Base-by-base conservation (phyloP, 2,113 vertebrate species). In the Lophius piscatorius region DNA sequence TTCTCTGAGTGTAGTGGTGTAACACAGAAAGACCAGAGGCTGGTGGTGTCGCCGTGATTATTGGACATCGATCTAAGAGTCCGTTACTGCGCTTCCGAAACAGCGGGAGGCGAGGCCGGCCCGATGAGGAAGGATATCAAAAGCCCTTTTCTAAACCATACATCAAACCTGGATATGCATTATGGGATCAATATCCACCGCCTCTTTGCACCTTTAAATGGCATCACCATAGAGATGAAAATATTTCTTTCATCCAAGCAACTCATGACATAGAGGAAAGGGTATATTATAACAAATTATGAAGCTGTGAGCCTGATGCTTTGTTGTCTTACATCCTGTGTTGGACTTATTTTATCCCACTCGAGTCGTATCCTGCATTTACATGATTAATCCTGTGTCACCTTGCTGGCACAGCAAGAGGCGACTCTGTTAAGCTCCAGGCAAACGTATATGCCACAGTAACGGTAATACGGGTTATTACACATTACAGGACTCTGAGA, bases 21-120 rank as follows among this genome's bases (percentile, higher is more conserved):
- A 45, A 55, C 35, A 63, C 6, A 18, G 23, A 59, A 48, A 69
- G 54, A 39, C 61, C 21, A 57, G 14, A 40, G 41, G 46, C 59
- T 63, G 36, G 24, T 17, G 39, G 29, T 35, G 31, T 26, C 5
- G 17, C 34, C 38, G 20, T 77, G 56, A 79, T 74, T 76, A 82
- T 74, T 67, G 56, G 35, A 21, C 66, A 82, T 80, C 61, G 84
- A 88, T 81, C 76, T 51, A 26, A 16, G 28, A 74, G 28, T 54
- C 58, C 29, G 67, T 80, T 74, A 70, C 47, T 45, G 65, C 40
- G 31, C 46, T 17, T 49, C 17, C 44, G 67, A 45, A 64, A 67
- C 66, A 58, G 45, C 26, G 46, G 28, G 46, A 42, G 57, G 63
- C 51, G 62, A 29, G n/a, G 31, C 8, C 5, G 8, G 5, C 68